Evolutionary conservation across 2,888 invertebrate species (phyloP).

Genomic region (Deilephila elpenor): DNA sequence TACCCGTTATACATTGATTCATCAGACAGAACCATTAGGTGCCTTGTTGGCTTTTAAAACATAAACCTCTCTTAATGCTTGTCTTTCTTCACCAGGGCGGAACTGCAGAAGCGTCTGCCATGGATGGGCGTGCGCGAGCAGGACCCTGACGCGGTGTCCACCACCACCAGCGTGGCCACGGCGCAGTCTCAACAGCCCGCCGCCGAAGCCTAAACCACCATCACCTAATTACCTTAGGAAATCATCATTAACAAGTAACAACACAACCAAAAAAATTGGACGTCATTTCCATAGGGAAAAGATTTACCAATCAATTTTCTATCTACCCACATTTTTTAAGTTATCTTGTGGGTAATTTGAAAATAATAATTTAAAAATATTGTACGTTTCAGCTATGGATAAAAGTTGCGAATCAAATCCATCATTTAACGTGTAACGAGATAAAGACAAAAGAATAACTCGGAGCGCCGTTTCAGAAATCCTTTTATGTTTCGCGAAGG

Average conservation of each 20-base stretch:
- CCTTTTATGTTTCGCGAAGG: conserved; percentile 27
- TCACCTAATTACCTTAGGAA: neutral
- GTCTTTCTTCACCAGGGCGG: conserved; percentile 80
- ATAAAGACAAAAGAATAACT: conserved; percentile 30
- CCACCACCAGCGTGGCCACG: conserved; percentile 76
- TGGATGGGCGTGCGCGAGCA: conserved; percentile 90
- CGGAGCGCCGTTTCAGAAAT: conserved; percentile 28
- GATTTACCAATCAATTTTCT: neutral
- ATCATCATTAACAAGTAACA: neutral
- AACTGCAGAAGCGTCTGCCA: conserved; percentile 91
- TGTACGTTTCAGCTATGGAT: neutral
- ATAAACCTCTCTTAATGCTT: too few species aligned
- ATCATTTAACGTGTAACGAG: conserved; percentile 20
- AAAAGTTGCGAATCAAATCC: conserved; percentile 12
- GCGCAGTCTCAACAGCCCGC: conserved; percentile 55
- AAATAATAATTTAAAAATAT: neutral
- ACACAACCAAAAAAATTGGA: neutral
- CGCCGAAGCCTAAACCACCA: conserved; percentile 56
- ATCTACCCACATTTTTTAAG: too few species aligned
- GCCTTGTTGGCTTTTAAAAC: too few species aligned
- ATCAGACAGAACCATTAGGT: too few species aligned
- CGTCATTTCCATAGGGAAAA: neutral
- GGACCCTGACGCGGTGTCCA: conserved; percentile 84
- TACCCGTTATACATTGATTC: too few species aligned
- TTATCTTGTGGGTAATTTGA: too few species aligned